Conservation (phyloP, 2,888 invertebrate genomes). For the Ennomos quercinarius region DNA sequence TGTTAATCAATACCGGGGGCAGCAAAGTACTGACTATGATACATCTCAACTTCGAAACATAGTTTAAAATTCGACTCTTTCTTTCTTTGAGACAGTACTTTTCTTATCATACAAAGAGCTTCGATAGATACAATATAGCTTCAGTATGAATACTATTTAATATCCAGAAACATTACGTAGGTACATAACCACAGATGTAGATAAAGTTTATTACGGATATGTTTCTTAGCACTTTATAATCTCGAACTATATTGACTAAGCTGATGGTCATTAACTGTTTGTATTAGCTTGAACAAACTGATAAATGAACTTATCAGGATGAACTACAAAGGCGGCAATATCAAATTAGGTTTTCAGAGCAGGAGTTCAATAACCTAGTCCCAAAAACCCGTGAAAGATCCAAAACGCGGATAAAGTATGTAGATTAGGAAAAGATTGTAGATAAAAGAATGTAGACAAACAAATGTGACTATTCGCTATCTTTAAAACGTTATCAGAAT, state of each 20-base stretch:
- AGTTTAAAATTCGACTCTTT: no score
- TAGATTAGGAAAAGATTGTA: conserved; percentile 8
- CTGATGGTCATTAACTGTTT: neutral
- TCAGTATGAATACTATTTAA: no score
- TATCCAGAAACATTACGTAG: conserved; percentile 1
- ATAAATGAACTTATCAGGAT: conserved; percentile 13
- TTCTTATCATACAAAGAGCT: no score
- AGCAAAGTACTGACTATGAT: no score
- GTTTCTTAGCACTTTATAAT: conserved; percentile 15
- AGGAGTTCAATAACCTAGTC: conserved; percentile 21
- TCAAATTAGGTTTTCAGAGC: conserved; percentile 17
- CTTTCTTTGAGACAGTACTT: no score
- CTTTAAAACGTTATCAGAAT: conserved; percentile 51
- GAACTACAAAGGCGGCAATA: conserved; percentile 10
- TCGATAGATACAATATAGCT: no score
- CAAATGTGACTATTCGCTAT: conserved; percentile 43
- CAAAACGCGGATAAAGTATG: conserved; percentile 12
- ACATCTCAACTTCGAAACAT: no score
- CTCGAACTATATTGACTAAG: conserved; percentile 14
- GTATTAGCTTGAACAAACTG: conserved; percentile 13
- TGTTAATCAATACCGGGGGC: no score
- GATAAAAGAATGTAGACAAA: conserved; percentile 22
- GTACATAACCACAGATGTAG: neutral
- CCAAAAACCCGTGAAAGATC: conserved; percentile 15
- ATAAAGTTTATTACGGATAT: conserved; percentile 11